Conservation (phyloP, 2,888 invertebrate genomes). For the Prosapia bicincta region DNA sequence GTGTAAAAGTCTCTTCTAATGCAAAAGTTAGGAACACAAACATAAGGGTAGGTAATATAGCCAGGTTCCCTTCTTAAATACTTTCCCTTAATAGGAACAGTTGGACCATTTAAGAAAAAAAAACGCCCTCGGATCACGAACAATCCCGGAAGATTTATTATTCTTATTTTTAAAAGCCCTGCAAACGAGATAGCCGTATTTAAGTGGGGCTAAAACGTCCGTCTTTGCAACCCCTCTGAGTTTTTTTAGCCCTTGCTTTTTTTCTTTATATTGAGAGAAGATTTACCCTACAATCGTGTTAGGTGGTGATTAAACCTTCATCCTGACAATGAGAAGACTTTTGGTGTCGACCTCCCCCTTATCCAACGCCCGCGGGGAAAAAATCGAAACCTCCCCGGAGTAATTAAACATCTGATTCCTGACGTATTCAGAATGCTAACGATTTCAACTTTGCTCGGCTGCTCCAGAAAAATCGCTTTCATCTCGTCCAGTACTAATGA, state of each 20-base stretch:
- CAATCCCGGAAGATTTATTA: background rate
- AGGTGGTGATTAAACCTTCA: slow-evolving; percentile 30
- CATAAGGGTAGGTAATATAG: background rate
- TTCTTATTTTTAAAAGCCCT: background rate
- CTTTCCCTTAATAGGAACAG: background rate
- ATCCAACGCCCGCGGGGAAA: background rate
- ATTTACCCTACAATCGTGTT: slow-evolving; percentile 28
- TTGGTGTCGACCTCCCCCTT: background rate
- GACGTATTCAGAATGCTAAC: background rate
- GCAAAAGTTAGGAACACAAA: too few relatives aligned
- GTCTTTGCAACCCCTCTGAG: background rate
- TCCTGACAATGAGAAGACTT: slow-evolving; percentile 24
- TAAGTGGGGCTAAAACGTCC: background rate
- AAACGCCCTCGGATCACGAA: background rate
- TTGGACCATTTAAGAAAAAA: background rate
- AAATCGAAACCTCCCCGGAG: background rate
- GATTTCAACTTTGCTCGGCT: too few relatives aligned
- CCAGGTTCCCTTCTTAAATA: background rate
- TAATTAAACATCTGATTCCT: background rate
- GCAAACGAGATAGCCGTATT: slow-evolving; percentile 2
- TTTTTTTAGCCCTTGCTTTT: background rate
- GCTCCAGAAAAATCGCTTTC: too few relatives aligned
- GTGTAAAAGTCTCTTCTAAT: too few relatives aligned
- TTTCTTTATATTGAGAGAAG: slow-evolving; percentile 21
- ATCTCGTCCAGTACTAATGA: too few relatives aligned